Evolutionary conservation across 1,140 invertebrate genomes (phyloP), one percentile per base, ranked within the genome.

Genomic region (Drosophila novamexicana): DNA sequence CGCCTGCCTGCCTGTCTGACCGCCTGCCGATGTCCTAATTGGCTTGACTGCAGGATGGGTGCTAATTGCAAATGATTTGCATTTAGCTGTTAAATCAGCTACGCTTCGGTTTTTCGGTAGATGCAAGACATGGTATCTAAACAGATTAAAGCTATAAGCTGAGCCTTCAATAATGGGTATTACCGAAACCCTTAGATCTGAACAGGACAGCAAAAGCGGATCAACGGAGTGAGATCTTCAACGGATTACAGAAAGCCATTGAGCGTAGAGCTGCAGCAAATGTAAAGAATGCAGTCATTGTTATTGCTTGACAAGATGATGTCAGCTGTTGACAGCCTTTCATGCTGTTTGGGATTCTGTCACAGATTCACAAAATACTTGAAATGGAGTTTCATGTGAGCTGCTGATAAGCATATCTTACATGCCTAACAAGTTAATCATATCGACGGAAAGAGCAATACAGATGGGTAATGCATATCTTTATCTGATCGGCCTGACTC

Each of bases 31-130:
- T 61, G 53, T 75, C 45, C 66, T 82, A 82, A 82, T 82, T 82
- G 79, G 61, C 57, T 64, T 67, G 69, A 47, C 61, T 65, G 66
- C 57, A 58, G 49, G 8, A 36, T 61, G 62, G 70, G 50, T 72
- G 58, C 59, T 79, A 79, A 80, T 80, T 80, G 73, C 72, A 79
- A 67, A 70, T 75, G 53, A 81, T 81, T 80, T 80, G 69, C 77
- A 65, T 79, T 74, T 69, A 70, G 59, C 67, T 59, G 45, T 22
- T 53, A 39, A 75, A 64, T 69, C 65, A 54, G 71, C 57, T 69
- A 37, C 22, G 18, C 42, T 37, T 37, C 29, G 49, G 36, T 39
- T 54, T 32, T 44, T 66, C 39, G 9, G 7, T 45, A 34, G n/a
- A 44, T 59, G 45, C 42, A 58, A 39, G 14, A 59, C 62, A 44